Evolutionary conservation across 2,888 invertebrate species (phyloP).

Genomic region (Muscina levida): DNA sequence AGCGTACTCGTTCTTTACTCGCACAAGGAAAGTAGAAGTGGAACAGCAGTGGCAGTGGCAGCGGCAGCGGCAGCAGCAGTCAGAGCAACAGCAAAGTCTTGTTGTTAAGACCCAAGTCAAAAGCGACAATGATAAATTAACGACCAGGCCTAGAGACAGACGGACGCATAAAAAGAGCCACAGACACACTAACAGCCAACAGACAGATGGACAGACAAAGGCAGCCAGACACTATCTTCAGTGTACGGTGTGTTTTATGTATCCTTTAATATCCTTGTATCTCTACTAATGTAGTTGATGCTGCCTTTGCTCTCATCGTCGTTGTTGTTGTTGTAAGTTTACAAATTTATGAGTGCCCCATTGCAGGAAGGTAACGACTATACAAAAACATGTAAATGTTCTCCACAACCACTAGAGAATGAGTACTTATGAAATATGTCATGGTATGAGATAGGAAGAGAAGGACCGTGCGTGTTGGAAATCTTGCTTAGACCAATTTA

Average conservation of each 20-base stretch:
- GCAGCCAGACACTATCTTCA: slow-evolving; percentile 19
- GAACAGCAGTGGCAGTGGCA: slow-evolving; percentile 16
- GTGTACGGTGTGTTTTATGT: neutral
- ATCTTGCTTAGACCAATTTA: neutral
- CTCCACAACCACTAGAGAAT: neutral
- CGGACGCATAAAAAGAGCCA: neutral
- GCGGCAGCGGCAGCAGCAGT: neutral
- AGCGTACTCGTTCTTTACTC: neutral
- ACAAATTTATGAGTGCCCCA: slow-evolving; percentile 30
- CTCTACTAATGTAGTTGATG: neutral
- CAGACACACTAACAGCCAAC: neutral
- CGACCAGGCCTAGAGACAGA: slow-evolving; percentile 22
- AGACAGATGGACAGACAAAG: slow-evolving; percentile 4
- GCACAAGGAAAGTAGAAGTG: neutral
- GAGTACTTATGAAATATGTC: slow-evolving; percentile 14
- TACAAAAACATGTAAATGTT: neutral
- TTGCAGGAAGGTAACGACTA: neutral
- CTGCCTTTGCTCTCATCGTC: too few relatives aligned
- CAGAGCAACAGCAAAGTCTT: neutral
- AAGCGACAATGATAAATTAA: slow-evolving; percentile 65
- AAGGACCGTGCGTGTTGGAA: neutral
- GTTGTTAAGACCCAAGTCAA: slow-evolving; percentile 48
- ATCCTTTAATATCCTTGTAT: neutral
- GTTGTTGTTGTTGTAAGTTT: slow-evolving; percentile 26
- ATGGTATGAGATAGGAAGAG: neutral